Evolutionary conservation across 2,888 invertebrate species (phyloP).

Genomic region (Teinopalpus imperialis): DNA sequence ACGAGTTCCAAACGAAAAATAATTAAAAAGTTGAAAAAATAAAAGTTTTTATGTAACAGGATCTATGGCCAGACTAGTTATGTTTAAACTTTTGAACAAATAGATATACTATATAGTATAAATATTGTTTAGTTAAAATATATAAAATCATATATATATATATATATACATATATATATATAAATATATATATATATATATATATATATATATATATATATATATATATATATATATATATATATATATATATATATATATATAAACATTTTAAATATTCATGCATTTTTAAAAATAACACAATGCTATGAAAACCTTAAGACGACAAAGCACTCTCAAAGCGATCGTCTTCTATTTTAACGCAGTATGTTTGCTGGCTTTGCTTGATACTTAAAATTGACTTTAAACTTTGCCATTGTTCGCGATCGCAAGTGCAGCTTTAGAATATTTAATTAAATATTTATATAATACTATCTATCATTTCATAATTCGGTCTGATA

Average conservation of each 20-base stretch:
- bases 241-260: not conserved
- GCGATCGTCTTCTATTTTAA: constrained; percentile 21
- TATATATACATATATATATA: too few species aligned
- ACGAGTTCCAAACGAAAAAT: too few species aligned
- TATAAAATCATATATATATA: too few species aligned
- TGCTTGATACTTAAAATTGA: constrained; percentile 21
- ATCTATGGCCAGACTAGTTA: too few species aligned
- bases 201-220: not conserved
- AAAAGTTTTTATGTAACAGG: too few species aligned
- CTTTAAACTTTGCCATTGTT: constrained; percentile 22
- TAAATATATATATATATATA: too few species aligned
- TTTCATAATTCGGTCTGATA: not conserved
- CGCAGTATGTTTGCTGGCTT: constrained; percentile 19
- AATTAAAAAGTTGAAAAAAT: too few species aligned
- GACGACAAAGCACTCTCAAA: constrained; percentile 13
- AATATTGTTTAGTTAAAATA: too few species aligned
- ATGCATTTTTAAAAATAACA: constrained; percentile 15
- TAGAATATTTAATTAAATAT: constrained; percentile 5
- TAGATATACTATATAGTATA: too few species aligned
- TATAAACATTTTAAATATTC: constrained; percentile 8
- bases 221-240: not conserved
- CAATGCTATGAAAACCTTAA: not conserved
- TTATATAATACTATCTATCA: not conserved
- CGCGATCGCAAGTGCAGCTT: constrained; percentile 11
- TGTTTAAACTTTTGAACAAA: too few species aligned